Evolutionary conservation across 2,888 invertebrate genomes (phyloP).

Genomic region (Timandra comae): DNA sequence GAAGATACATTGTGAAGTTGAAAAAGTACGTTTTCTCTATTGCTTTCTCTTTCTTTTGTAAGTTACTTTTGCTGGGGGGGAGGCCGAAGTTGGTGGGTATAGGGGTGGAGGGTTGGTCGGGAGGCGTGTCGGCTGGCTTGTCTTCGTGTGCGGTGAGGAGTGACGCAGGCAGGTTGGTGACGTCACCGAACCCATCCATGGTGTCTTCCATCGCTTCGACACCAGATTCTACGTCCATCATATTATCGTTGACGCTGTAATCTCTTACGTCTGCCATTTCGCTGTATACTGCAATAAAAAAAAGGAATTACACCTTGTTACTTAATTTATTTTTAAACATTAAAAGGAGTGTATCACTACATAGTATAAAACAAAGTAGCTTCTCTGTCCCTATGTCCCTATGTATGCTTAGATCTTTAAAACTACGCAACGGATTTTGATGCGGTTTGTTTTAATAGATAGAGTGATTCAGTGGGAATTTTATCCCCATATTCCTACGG

Average conservation of each 20-base stretch:
- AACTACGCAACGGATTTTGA: too few species aligned
- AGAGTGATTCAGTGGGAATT: too few species aligned
- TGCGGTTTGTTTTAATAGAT: too few species aligned
- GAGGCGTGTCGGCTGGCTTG: conserved; percentile 25
- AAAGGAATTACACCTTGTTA: too few species aligned
- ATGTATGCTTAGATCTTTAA: too few species aligned
- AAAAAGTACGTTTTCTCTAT: conserved; percentile 40
- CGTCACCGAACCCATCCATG: conserved; percentile 49
- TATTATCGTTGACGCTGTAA: conserved; percentile 34
- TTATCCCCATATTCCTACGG: too few species aligned
- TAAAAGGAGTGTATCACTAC: too few species aligned
- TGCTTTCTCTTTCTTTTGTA: conserved; percentile 20
- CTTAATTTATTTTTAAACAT: too few species aligned
- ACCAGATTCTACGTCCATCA: conserved; percentile 69
- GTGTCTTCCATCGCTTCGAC: conserved; percentile 70
- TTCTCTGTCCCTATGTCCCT: too few species aligned
- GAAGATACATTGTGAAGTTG: conserved; percentile 54
- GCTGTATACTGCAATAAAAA: conserved; percentile 35
- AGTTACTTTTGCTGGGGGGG: conserved; percentile 50
- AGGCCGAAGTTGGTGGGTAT: conserved; percentile 37
- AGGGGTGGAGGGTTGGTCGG: conserved; percentile 21
- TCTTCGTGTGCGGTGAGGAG: conserved; percentile 24
- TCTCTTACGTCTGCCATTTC: conserved; percentile 46
- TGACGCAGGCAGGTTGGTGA: too few species aligned
- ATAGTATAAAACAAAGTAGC: too few species aligned